phyloP scores from a whole-genome alignment of 2,888 invertebrate species.

The Epinotia bilunana region DNA sequence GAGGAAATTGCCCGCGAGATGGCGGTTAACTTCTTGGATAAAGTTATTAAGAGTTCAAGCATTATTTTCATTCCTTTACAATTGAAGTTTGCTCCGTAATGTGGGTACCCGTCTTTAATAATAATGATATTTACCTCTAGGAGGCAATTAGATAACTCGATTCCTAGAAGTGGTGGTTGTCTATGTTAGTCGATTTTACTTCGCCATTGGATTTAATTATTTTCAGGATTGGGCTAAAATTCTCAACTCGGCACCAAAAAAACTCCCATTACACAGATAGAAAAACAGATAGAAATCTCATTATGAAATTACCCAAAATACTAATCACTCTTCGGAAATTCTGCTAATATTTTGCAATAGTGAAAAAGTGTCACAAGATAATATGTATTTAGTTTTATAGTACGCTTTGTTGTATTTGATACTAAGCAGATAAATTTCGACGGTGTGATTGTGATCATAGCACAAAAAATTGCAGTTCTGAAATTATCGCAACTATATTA shows the following conservation, averaged over 20 bases:
- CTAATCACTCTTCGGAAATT: no score
- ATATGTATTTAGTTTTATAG: neutral
- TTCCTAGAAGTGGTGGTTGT: neutral
- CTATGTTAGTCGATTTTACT: neutral
- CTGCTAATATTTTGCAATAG: no score
- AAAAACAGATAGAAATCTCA: no score
- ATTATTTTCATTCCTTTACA: slow-evolving; percentile 55
- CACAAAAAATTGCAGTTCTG: neutral
- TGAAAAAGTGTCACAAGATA: no score
- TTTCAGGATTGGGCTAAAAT: neutral
- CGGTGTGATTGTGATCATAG: no score
- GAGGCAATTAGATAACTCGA: neutral
- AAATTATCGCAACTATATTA: neutral
- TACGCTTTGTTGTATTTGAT: neutral
- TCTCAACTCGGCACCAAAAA: no score
- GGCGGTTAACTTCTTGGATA: slow-evolving; percentile 69
- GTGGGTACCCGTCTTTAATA: slow-evolving; percentile 6
- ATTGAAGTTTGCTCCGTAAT: slow-evolving; percentile 6
- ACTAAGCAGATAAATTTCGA: neutral
- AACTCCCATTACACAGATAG: no score
- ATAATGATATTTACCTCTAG: neutral
- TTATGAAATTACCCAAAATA: no score
- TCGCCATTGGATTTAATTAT: neutral
- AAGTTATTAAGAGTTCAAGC: slow-evolving; percentile 66
- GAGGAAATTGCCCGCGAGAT: slow-evolving; percentile 75